Evolutionary conservation across 2,888 invertebrate species (phyloP).

Genomic region (Zygogramma bicolorata): DNA sequence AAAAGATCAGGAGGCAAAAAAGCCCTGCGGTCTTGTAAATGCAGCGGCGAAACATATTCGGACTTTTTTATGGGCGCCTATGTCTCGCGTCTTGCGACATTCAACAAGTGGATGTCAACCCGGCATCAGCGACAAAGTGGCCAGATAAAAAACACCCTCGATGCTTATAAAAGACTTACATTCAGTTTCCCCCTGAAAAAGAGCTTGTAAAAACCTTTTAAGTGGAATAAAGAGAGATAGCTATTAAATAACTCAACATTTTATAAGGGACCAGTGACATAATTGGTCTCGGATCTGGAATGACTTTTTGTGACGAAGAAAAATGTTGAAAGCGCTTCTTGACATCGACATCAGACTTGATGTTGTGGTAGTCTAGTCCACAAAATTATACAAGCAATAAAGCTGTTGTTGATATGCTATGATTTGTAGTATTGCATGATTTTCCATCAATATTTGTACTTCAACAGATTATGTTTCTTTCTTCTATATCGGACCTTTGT

Average conservation of each 20-base stretch:
- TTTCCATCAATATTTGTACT: too few relatives aligned
- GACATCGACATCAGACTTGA: not conserved
- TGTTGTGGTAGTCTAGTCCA: not conserved
- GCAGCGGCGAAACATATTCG: not conserved
- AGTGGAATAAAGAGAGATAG: constrained; percentile 57
- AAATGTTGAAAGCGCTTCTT: not conserved
- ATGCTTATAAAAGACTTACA: constrained; percentile 65
- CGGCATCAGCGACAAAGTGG: constrained; percentile 66
- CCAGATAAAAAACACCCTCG: constrained; percentile 67
- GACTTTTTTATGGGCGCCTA: constrained; percentile 23
- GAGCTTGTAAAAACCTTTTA: constrained; percentile 48
- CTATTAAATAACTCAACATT: constrained; percentile 53
- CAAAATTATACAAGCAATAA: too few relatives aligned
- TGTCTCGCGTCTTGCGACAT: constrained; percentile 51
- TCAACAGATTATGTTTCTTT: too few relatives aligned
- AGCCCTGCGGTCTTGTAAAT: not conserved
- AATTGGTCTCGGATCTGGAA: constrained; percentile 46
- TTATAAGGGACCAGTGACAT: constrained; percentile 54
- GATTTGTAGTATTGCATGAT: too few relatives aligned
- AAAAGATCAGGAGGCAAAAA: not conserved
- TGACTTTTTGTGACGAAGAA: constrained; percentile 17
- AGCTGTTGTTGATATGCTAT: too few relatives aligned
- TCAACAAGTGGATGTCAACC: constrained; percentile 66
- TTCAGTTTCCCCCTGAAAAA: constrained; percentile 56
- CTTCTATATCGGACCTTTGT: too few relatives aligned